A percentile compares a stretch with the other conserved stretches of the same genome.
Conservation (phyloP, 2,888 invertebrate species). For the Himalopsyche kuldschensis region DNA sequence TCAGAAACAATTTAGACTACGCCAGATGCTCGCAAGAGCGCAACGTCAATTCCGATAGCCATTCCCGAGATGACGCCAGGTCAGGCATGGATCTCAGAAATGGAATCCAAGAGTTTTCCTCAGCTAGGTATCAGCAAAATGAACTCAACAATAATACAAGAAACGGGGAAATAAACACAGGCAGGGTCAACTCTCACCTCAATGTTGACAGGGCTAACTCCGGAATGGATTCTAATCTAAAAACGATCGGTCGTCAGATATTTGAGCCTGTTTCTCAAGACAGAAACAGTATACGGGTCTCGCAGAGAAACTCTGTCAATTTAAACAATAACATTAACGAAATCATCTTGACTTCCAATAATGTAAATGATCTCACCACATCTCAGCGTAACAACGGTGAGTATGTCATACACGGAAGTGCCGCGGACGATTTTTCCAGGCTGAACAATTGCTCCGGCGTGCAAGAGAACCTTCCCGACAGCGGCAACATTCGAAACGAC, state of each 20-base stretch:
- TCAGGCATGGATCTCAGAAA: constrained; percentile 37
- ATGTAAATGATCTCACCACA: constrained; percentile 32
- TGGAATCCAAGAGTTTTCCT: constrained; percentile 31
- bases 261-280: constrained; percentile 5
- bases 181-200: not conserved
- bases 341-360: constrained; percentile 29
- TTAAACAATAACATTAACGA: constrained; percentile 31
- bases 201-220: constrained; percentile 16
- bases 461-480: constrained; percentile 17
- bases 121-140: constrained; percentile 23
- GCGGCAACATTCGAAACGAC: constrained; percentile 19
- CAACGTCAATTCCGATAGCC: constrained; percentile 20
- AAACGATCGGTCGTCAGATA: constrained; percentile 28
- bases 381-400: constrained; percentile 33
- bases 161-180: constrained; percentile 30
- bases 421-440: constrained; percentile 14
- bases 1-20: constrained; percentile 38
- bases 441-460: constrained; percentile 10
- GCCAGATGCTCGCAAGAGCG: constrained; percentile 30
- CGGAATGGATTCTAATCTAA: constrained; percentile 24
- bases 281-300: constrained; percentile 31
- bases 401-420: constrained; percentile 14
- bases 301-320: constrained; percentile 23
- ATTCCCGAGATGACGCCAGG: constrained; percentile 15
- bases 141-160: constrained; percentile 31